A percentile compares a stretch with the other conserved stretches of the same genome.
Evolutionary conservation across 2,113 vertebrate species (phyloP).

Genomic region (Pachycephala philippinensis): DNA sequence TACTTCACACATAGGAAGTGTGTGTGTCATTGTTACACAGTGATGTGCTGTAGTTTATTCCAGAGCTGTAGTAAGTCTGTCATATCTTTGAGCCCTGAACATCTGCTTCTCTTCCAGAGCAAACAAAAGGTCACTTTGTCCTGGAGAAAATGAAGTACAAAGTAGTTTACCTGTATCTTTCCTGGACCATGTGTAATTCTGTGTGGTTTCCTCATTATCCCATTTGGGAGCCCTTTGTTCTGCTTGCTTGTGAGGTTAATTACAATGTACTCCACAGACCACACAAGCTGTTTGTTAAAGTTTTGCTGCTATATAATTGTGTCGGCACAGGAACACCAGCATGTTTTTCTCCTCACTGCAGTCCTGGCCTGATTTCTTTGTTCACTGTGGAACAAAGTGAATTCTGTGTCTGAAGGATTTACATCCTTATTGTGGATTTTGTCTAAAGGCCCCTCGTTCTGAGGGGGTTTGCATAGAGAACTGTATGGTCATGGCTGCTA

Average conservation of each 20-base stretch:
- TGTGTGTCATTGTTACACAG: not conserved
- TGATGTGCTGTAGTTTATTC: not conserved
- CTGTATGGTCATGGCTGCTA: not conserved
- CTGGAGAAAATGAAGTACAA: not conserved
- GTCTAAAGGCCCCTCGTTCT: not conserved
- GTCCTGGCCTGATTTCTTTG: not conserved
- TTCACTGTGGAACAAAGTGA: not conserved
- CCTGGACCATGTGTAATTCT: not conserved
- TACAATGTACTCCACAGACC: not conserved
- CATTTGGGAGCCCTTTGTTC: not conserved
- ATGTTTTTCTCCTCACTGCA: not conserved
- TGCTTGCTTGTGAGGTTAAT: not conserved
- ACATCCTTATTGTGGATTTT: not conserved
- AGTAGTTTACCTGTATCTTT: not conserved
- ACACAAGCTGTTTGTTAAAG: not conserved
- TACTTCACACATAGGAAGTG: rapidly evolving
- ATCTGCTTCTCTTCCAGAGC: not conserved
- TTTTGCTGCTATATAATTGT: not conserved
- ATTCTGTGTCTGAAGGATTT: not conserved
- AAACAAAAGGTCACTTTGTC: not conserved
- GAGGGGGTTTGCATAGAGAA: not conserved
- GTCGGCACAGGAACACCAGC: not conserved
- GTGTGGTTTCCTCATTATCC: not conserved
- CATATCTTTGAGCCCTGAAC: not conserved
- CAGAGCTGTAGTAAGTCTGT: not conserved